A percentile compares a stretch with the other conserved stretches of the same genome.
Conservation (phyloP, 2,797 vertebrate species). For the Galaxias olidus region DNA sequence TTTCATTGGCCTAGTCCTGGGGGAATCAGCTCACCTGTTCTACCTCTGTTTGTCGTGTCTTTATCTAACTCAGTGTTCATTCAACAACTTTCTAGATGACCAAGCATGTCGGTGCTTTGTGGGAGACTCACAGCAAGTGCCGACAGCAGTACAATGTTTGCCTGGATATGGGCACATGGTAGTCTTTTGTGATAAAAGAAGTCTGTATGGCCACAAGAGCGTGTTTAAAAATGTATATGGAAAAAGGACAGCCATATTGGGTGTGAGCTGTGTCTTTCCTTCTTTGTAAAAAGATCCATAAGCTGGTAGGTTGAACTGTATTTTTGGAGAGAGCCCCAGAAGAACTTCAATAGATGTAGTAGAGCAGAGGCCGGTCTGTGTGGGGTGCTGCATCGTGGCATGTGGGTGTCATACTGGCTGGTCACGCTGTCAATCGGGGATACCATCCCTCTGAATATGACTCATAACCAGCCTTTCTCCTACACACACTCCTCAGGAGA, state of each 20-base stretch:
- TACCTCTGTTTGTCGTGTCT: constrained; percentile 18
- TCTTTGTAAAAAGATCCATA: too few species aligned
- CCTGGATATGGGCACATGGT: constrained; percentile 26
- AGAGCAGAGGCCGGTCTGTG: too few species aligned
- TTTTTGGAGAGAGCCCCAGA: too few species aligned
- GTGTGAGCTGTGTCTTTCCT: background rate
- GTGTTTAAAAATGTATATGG: background rate
- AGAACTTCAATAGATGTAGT: too few species aligned
- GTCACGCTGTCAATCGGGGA: constrained; percentile 27
- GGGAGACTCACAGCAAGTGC: constrained; percentile 38
- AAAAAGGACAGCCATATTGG: background rate
- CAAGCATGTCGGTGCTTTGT: constrained; percentile 13
- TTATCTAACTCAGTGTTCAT: constrained; percentile 20
- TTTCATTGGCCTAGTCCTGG: constrained; percentile 26
- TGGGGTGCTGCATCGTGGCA: constrained; percentile 30
- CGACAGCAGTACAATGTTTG: constrained; percentile 28
- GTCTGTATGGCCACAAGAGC: background rate
- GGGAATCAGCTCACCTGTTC: constrained; percentile 39
- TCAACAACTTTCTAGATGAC: constrained; percentile 14
- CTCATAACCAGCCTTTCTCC: constrained; percentile 35
- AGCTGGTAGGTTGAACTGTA: too few species aligned
- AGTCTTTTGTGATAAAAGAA: constrained; percentile 11
- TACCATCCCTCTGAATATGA: constrained; percentile 52
- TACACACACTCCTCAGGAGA: constrained; percentile 1
- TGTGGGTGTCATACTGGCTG: constrained; percentile 30